These are phyloP conservation scores for Platorchestia sp. DNA, from an alignment of 1,140 invertebrate genomes.

Conservation along the genomic window DNA sequence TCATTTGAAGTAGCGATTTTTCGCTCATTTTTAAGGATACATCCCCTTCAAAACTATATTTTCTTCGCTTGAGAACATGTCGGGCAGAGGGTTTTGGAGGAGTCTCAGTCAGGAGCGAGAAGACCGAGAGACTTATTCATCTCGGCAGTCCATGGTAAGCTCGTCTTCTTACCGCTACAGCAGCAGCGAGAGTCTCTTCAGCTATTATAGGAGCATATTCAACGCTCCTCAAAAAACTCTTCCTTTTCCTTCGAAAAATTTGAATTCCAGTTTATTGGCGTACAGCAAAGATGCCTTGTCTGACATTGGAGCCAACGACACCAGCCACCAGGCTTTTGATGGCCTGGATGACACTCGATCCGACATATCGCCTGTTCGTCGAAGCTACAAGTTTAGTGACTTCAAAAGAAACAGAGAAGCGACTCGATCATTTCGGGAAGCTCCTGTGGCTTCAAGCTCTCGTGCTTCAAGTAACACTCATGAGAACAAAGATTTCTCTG, in stretches of 20 bases:
- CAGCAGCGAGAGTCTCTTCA: constrained; percentile 35
- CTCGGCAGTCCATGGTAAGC: constrained; percentile 33
- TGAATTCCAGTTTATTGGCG: constrained; percentile 19
- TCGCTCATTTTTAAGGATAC: neutral
- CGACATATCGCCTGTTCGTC: constrained; percentile 42
- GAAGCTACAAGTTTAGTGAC: constrained; percentile 20
- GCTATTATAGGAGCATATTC: constrained; percentile 1
- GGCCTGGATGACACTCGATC: constrained; percentile 14
- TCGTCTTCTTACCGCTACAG: constrained; percentile 42
- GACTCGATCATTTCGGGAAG: neutral
- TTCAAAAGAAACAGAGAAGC: neutral
- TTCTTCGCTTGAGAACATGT: neutral
- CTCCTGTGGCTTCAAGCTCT: neutral
- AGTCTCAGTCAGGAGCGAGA: constrained; percentile 47
- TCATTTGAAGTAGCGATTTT: neutral
- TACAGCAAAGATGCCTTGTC: constrained; percentile 33
- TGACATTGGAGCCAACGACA: constrained; percentile 8
- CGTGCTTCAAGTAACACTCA: neutral
- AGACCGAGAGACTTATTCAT: constrained; percentile 25
- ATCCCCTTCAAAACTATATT: neutral
- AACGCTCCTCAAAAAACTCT: constrained; percentile 29
- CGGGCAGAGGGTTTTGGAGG: constrained; percentile 8
- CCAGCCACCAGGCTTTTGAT: neutral
- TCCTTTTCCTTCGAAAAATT: constrained; percentile 23
- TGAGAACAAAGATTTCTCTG: neutral